Base-by-base conservation (phyloP, 1,140 invertebrate genomes). In the Drosophila athabasca region DNA sequence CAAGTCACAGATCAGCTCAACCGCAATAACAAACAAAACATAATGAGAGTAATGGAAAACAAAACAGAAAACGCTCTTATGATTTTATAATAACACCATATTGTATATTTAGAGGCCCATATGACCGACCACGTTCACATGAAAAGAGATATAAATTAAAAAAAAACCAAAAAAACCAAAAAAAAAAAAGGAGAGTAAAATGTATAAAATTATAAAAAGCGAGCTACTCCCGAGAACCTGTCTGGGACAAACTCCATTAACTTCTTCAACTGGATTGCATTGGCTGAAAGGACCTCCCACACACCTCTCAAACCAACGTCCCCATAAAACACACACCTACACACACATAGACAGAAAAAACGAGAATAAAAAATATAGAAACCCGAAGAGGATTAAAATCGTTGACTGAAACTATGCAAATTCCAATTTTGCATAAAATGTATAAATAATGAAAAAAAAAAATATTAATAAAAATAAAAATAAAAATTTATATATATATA, bases 21-120 rank as follows among this genome's bases (percentile, higher is more conserved):
- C 39, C 29, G 62, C 48, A 65, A 53, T 49, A 51, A 48, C 70
- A 58, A 68, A 57, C 15, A 49, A 43, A 22, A 45, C 31, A 41
- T 6, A 59, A 51, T 26, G 4, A 29, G 52, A 62, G 51, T 43
- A 71, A 45, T 39, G 46, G 62, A 39, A 43, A 75, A 53, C 53
- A 74, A 73, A 54, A 68, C 70, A 66, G 84, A 50, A 87, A 87
- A 87, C 58, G 83, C 83, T 87, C 82, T 87, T 87, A 87, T 87
- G 83, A 87, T 89, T 88, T 87, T 88, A 66, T 84, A 79, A 84
- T 79, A 71, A 77, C 76, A 44, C 26, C 15, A 68, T 29, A 76
- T 44, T 60, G 61, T 29, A 70, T 43, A 76, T 52, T 39, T 39
- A 39, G 35, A 39, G 35, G 35, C 35, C 35, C 35, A 39, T 13